Base-by-base conservation (phyloP, 2,113 vertebrate genomes). In the Hippocampus abdominalis region DNA sequence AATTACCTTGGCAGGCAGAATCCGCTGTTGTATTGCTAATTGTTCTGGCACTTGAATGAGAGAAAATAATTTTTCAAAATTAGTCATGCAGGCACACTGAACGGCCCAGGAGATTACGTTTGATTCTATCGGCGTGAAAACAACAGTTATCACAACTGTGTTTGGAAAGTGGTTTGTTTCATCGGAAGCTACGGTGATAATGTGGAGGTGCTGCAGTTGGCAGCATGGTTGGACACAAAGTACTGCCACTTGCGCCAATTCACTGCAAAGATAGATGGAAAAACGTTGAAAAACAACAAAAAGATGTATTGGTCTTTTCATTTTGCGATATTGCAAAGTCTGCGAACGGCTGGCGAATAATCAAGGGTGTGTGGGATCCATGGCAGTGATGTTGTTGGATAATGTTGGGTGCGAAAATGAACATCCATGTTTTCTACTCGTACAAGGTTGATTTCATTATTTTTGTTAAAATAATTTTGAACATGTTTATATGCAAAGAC, bases 121-220 rank as follows among this genome's bases (percentile, higher is more conserved):
- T 16, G 69, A 84, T 79, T 71, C 60, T 9, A 64, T 80, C 70
- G 49, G 71, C 70, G 23, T 64, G 72, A 66, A 82, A 74, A 75
- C 64, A 74, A 68, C 62, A 18, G 48, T 66, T 12, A 66, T 77
- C 62, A n/a, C 53, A 64, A 66, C 56, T 18, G 66, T 27, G n/a
- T 68, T 63, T 42, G 48, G 39, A 49, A 40, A 66, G 39, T 42
- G 71, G 29, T 70, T 79, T 46, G 57, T 78, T 66, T 67, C 39
- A 39, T 64, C 57, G 49, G 49, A 36, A 25, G 59, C 61, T 42
- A 21, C 36, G 25, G 48, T 32, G 71, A 56, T 69, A 23, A 75
- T 39, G 54, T 21, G 49, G 46, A 81, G 40, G 27, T 3, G 62
- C 69, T 65, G 48, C 51, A 51, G 59, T 69, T 42, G 46, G 61